Percentiles rank a stretch among this genome's conserved stretches.
Evolutionary conservation across 2,888 invertebrate genomes (phyloP).

Genomic region (Tridacna crocea): DNA sequence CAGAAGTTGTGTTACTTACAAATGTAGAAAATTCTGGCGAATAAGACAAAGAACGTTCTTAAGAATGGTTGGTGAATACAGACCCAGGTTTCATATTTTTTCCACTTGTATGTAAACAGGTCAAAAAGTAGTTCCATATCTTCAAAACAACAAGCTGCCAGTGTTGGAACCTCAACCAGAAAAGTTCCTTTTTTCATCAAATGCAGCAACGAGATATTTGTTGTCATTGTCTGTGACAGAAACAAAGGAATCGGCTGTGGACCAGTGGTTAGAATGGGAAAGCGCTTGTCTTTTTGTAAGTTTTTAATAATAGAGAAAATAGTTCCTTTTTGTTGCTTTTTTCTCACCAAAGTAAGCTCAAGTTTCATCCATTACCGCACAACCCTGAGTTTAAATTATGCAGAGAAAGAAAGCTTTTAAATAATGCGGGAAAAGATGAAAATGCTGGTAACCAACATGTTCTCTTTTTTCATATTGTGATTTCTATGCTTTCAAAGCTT

Average conservation of each 20-base stretch:
- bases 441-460: too few species aligned
- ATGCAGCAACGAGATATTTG: constrained; percentile 67
- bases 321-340: not conserved
- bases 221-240: constrained; percentile 40
- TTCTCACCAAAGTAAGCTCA: not conserved
- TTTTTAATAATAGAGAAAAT: not conserved
- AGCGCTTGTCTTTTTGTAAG: constrained; percentile 74
- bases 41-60: too few species aligned
- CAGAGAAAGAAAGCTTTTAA: too few species aligned
- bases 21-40: too few species aligned
- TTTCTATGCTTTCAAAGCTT: too few species aligned
- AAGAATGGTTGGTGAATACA: too few species aligned
- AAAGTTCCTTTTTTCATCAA: constrained; percentile 76
- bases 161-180: constrained; percentile 71
- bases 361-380: not conserved
- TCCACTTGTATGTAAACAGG: not conserved
- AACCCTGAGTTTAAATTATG: not conserved
- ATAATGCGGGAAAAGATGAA: too few species aligned
- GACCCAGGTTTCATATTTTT: too few species aligned
- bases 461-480: too few species aligned
- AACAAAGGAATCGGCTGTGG: constrained; percentile 61
- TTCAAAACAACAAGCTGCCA: constrained; percentile 69
- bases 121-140: constrained; percentile 67
- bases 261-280: constrained; percentile 82
- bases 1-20: too few species aligned